Evolutionary conservation across 2,888 invertebrate species (phyloP).

Genomic region (Vanessa cardui): DNA sequence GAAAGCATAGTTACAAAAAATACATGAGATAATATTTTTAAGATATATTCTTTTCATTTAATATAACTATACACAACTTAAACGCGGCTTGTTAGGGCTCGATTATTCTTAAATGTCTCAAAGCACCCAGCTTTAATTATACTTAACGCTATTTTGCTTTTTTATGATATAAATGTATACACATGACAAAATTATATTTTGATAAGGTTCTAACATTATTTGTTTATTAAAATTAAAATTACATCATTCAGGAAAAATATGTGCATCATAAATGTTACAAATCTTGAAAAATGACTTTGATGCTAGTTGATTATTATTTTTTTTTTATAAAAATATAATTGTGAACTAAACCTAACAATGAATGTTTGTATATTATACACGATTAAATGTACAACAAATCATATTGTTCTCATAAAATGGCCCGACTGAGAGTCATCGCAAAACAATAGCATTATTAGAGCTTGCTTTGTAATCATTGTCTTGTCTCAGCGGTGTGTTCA

Average conservation of each 20-base stretch:
- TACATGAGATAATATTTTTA: constrained; percentile 7
- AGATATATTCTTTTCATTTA: too few relatives aligned
- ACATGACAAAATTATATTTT: too few relatives aligned
- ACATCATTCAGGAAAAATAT: too few relatives aligned
- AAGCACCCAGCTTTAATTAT: too few relatives aligned
- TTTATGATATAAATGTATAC: too few relatives aligned
- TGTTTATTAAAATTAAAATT: too few relatives aligned
- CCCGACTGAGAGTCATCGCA: constrained; percentile 31
- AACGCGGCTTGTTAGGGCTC: too few relatives aligned
- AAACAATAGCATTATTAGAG: constrained; percentile 52
- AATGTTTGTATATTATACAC: constrained; percentile 3
- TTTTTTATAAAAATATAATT: background rate
- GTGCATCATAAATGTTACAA: background rate
- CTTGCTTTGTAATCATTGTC: constrained; percentile 55
- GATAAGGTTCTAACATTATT: too few relatives aligned
- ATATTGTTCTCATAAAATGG: constrained; percentile 31
- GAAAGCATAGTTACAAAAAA: constrained; percentile 32
- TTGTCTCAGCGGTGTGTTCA: constrained; percentile 51
- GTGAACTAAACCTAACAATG: background rate
- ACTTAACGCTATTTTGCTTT: too few relatives aligned
- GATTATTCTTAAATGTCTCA: too few relatives aligned
- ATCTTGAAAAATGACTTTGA: background rate
- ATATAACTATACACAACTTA: too few relatives aligned
- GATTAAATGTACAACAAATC: constrained; percentile 32
- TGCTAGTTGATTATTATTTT: background rate